phyloP scores from a whole-genome alignment of 2,797 vertebrate species.

The Schizopygopsis malacanthus region DNA sequence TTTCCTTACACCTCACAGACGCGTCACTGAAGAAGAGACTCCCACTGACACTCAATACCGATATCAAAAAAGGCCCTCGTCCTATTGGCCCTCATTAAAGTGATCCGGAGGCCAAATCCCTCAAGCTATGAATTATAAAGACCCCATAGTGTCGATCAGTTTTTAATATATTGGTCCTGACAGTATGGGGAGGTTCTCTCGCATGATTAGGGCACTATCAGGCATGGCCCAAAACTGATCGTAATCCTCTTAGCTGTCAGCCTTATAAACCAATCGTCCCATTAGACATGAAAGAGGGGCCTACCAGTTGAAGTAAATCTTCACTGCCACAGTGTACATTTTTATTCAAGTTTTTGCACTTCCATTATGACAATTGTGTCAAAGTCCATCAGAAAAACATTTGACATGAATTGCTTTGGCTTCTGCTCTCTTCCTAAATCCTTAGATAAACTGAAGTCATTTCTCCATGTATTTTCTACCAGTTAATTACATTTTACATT shows the following conservation, averaged over 20 bases:
- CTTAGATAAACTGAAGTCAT: slow-evolving; percentile 67
- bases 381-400: slow-evolving; percentile 40
- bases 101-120: slow-evolving; percentile 61
- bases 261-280: slow-evolving; percentile 79
- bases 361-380: slow-evolving; percentile 60
- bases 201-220: slow-evolving; percentile 68
- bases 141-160: slow-evolving; percentile 47
- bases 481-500: slow-evolving; percentile 55
- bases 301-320: slow-evolving; percentile 45
- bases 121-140: slow-evolving; percentile 56
- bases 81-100: slow-evolving; percentile 59
- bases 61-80: slow-evolving; percentile 60
- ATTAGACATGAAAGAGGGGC: slow-evolving; percentile 72
- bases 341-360: slow-evolving; percentile 41
- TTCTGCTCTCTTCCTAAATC: slow-evolving; percentile 34
- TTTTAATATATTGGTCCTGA: slow-evolving; percentile 41
- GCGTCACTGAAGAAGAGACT: slow-evolving; percentile 32
- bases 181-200: slow-evolving; percentile 36
- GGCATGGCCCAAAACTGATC: slow-evolving; percentile 75
- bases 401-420: slow-evolving; percentile 49
- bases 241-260: slow-evolving; percentile 79
- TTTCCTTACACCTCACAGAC: slow-evolving; percentile 54
- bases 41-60: slow-evolving; percentile 50
- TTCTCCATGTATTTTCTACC: slow-evolving; percentile 63
- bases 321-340: slow-evolving; percentile 1